Evolutionary conservation across 2,113 vertebrate genomes (phyloP), one percentile per base, ranked within the genome.

Genomic region (Dasypus novemcinctus): DNA sequence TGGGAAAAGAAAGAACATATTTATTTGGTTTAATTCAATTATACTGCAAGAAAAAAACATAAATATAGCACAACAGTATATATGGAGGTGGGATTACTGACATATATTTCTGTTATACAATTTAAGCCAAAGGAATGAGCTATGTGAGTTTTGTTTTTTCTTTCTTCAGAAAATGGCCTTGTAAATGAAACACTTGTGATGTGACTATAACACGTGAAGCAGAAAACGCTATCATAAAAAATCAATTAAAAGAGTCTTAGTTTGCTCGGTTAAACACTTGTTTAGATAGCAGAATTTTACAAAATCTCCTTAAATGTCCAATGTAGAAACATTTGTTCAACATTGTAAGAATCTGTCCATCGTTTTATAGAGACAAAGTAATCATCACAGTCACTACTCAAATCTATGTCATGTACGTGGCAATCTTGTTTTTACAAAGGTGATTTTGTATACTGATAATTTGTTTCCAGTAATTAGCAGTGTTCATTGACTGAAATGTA

Each of bases 381-480:
- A 9, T 18, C 4, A 38, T 1, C 2, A 2, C 0, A 3, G 4
- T 1, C 1, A 20, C 6, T 38, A 12, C 6, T 5, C 20, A 33
- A 4, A 31, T 8, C 25, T 9, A 3, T 2, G 2, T 5, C 33
- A 33, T 3, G 23, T 9, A 17, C 21, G 15, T 4, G 31, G 17
- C 21, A 57, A 57, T 57, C 54, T 29, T n/a, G 27, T 59, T 74
- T 57, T 59, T 3, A 10, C 5, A 7, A 54, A 80, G 52, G 5
- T 2, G 12, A 21, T 49, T 76, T 11, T 8, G 33, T 2, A 31
- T 36, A 9, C 8, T 2, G 23, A 25, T 27, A n/a, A n/a, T 1
- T 10, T 23, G 3, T 29, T 29, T 31, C 4, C 41, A 23, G 17
- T 1, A 38, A 27, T n/a, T 0, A n/a, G 4, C 5, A 46, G 1